Evolutionary conservation across 2,888 invertebrate genomes (phyloP).

Genomic region (Pristionchus arcanus): DNA sequence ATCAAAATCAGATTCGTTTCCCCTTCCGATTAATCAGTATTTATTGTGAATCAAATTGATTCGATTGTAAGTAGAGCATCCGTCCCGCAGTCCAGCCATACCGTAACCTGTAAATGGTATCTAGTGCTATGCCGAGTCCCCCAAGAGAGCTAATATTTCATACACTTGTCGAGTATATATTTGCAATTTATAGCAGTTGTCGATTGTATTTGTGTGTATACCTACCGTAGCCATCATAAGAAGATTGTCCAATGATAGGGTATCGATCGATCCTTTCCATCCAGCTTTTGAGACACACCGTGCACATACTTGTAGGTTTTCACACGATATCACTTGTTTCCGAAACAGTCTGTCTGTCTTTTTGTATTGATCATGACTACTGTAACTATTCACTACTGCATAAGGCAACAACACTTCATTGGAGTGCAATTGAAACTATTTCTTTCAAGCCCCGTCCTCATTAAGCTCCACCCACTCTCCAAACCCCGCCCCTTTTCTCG

Average conservation of each 20-base stretch:
- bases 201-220: not conserved
- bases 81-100: not conserved
- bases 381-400: slow-evolving; percentile 37
- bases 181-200: not conserved
- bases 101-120: not conserved
- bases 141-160: slow-evolving; percentile 28
- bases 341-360: not conserved
- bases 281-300: not conserved
- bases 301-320: slow-evolving; percentile 22
- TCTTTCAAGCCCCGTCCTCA: slow-evolving; percentile 28
- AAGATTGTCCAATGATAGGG: not conserved
- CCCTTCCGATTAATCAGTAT: not conserved
- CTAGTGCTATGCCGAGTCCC: slow-evolving; percentile 10
- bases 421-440: not conserved
- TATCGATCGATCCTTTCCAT: slow-evolving; percentile 26
- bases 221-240: slow-evolving; percentile 40
- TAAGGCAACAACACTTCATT: not conserved
- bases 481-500: not conserved
- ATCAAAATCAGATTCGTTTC: not conserved
- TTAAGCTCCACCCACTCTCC: not conserved
- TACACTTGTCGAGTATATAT: not conserved
- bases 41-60: slow-evolving; percentile 33
- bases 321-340: not conserved
- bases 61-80: not conserved
- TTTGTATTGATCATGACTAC: slow-evolving; percentile 31